Evolutionary conservation across 2,888 invertebrate genomes (phyloP), one percentile per base, ranked within the genome.

Genomic region (Horisme vitalbata): DNA sequence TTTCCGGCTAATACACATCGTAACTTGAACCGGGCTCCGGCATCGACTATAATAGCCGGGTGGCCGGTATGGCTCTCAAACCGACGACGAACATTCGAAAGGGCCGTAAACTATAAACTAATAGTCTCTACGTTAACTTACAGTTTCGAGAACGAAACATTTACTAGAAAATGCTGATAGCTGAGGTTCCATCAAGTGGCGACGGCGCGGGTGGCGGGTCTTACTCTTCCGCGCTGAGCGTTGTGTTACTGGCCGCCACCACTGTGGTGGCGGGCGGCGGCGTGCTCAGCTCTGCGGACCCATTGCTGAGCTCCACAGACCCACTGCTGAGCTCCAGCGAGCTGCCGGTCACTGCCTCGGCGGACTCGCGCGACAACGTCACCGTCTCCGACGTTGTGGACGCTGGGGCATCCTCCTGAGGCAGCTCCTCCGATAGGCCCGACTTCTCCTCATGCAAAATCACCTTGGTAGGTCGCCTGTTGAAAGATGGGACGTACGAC

Each of bases 121-220:
- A 72, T 82, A 85, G 80, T 79, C 81, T 83, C 87, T 87, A 86
- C 74, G 52, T 77, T 79, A 79, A 82, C 77, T 82, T 80, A 83
- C 59, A 79, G 84, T 83, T 86, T 83, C 85, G 74, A 80, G 69
- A 82, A 80, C 72, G 86, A 86, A 86, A 86, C 85, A 74, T 71
- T 79, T 61, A 66, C 83, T 84, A 83, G 70, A 70, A 83, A 86
- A 86, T 86, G 84, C 85, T 82, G 71, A 76, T 70, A 78, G 77
- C 75, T 80, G 85, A 83, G 81, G 77, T 83, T 80, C 69, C 70
- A 64, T 74, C 61, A 70, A 38, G n/a, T 12, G 33, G 28, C 38
- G 30, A 46, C 49, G 45, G 24, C n/a, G n/a, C n/a, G n/a, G n/a
- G n/a, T n/a, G 13, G 14, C 4, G 23, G 34, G 30, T 23, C 64